These are phyloP conservation scores for Clostera curtula DNA, from an alignment of 2,888 invertebrate genomes.

Conservation along the genomic window DNA sequence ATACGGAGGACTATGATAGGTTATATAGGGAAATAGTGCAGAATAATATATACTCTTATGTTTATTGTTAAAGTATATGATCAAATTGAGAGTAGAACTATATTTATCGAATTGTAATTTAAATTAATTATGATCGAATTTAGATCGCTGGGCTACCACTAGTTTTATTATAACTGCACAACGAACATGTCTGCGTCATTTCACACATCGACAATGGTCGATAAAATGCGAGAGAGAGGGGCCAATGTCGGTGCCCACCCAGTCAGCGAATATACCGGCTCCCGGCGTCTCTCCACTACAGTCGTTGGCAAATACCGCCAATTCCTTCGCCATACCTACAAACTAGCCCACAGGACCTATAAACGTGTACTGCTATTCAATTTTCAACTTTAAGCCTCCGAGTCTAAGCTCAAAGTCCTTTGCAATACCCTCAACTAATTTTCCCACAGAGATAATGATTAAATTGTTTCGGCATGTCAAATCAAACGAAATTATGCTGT, in stretches of 20 bases:
- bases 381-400: constrained; percentile 28
- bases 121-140: too few relatives aligned
- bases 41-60: too few relatives aligned
- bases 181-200: too few relatives aligned
- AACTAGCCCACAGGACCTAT: constrained; percentile 47
- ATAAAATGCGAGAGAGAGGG: constrained; percentile 49
- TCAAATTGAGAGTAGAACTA: too few relatives aligned
- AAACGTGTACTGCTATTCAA: constrained; percentile 18
- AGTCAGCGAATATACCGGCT: constrained; percentile 48
- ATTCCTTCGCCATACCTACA: constrained; percentile 57
- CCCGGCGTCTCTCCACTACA: constrained; percentile 52
- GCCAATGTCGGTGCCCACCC: constrained; percentile 66
- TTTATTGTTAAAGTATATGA: too few relatives aligned
- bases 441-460: constrained; percentile 66
- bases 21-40: too few relatives aligned
- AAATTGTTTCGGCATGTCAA: constrained; percentile 74
- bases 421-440: constrained; percentile 35
- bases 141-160: too few relatives aligned
- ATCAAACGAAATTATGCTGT: constrained; percentile 75
- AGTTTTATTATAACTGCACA: too few relatives aligned
- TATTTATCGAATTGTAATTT: too few relatives aligned
- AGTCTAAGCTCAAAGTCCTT: constrained; percentile 23
- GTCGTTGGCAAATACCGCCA: constrained; percentile 71
- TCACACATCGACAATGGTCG: constrained; percentile 48
- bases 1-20: too few relatives aligned